Evolutionary conservation across 2,797 vertebrate genomes (phyloP).

Genomic region (Myoxocephalus aenaeus): DNA sequence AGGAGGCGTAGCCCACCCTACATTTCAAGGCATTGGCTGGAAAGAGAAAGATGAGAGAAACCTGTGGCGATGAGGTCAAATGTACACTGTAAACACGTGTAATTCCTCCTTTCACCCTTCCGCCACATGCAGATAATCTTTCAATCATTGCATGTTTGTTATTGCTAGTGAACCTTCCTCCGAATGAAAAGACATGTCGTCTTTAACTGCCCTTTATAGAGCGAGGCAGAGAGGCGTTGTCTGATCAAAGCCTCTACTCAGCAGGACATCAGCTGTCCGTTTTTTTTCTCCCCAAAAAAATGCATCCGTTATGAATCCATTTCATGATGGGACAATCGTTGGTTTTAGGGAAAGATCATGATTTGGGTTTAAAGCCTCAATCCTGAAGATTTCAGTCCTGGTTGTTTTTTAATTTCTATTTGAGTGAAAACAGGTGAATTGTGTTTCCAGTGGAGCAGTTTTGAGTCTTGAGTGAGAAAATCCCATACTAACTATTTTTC

Average conservation of each 20-base stretch:
- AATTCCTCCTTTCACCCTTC: neutral
- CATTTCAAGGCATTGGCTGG: neutral
- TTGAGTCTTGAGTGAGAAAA: no score
- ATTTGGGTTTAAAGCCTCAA: neutral
- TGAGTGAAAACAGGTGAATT: neutral
- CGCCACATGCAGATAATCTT: neutral
- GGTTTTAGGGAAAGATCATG: neutral
- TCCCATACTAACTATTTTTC: no score
- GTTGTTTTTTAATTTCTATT: no score
- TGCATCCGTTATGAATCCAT: neutral
- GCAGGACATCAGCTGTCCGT: neutral
- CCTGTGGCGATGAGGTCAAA: neutral
- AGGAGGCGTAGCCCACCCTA: conserved; percentile 16
- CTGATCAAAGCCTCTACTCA: neutral
- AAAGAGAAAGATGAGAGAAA: conserved; percentile 4
- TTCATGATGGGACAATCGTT: neutral
- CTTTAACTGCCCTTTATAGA: neutral
- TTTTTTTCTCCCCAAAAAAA: neutral
- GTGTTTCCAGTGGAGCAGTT: neutral
- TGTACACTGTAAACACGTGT: neutral
- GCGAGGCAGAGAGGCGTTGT: neutral
- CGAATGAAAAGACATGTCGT: neutral
- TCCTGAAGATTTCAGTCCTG: neutral
- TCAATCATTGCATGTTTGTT: neutral
- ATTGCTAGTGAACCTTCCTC: neutral